Evolutionary conservation across 2,888 invertebrate genomes (phyloP).

Genomic region (Drosophila hamatofila): DNA sequence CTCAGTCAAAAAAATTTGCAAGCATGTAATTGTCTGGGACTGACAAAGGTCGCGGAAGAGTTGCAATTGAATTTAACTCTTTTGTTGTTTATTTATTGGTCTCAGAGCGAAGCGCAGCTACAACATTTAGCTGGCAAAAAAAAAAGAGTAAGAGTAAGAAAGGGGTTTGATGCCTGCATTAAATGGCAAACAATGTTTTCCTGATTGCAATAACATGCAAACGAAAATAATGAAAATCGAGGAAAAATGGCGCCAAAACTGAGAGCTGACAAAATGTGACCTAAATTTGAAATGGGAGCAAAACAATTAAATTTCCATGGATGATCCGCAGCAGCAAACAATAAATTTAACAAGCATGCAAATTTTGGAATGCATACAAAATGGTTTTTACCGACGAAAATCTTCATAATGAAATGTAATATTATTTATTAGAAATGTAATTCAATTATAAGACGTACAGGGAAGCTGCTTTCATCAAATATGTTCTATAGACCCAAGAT

Average conservation of each 20-base stretch:
- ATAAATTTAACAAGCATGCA: slow-evolving; percentile 44
- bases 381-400: not conserved
- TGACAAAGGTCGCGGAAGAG: slow-evolving; percentile 60
- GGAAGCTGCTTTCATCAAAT: not conserved
- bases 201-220: slow-evolving; percentile 79
- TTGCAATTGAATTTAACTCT: slow-evolving; percentile 77
- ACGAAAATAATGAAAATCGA: slow-evolving; percentile 43
- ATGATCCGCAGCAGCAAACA: slow-evolving; percentile 17
- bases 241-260: slow-evolving; percentile 65
- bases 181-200: slow-evolving; percentile 62
- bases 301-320: slow-evolving; percentile 2
- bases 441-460: not conserved
- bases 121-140: slow-evolving; percentile 27
- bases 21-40: slow-evolving; percentile 83
- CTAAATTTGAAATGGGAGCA: slow-evolving; percentile 13
- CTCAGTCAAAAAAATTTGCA: slow-evolving; percentile 78
- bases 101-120: slow-evolving; percentile 45
- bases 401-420: not conserved
- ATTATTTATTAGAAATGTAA: not conserved
- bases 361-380: slow-evolving; percentile 25
- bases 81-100: slow-evolving; percentile 79
- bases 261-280: slow-evolving; percentile 14
- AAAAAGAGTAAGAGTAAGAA: slow-evolving; percentile 13
- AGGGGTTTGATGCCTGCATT: slow-evolving; percentile 70
- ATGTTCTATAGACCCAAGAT: not conserved